Conservation (phyloP, 2,888 invertebrate species). For the Papilio elwesi region DNA sequence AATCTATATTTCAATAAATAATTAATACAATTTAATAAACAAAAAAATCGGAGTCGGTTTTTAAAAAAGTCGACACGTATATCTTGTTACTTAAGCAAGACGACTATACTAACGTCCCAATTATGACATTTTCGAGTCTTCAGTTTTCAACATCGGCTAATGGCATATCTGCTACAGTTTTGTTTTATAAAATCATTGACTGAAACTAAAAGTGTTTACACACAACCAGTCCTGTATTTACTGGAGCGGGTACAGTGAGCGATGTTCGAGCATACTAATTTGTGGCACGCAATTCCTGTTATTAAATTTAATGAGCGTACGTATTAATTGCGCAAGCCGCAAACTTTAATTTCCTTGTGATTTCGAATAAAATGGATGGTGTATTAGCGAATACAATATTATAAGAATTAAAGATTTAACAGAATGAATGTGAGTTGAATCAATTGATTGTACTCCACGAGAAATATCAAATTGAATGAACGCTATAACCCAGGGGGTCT, state of each 20-base stretch:
- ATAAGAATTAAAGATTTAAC: background rate
- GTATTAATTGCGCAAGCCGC: slow-evolving; percentile 9
- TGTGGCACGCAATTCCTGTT: slow-evolving; percentile 11
- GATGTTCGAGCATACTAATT: slow-evolving; percentile 1
- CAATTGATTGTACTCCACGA: too few relatives aligned
- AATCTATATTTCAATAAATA: too few relatives aligned
- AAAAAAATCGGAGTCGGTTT: too few relatives aligned
- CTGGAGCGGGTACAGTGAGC: background rate
- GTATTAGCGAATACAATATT: background rate
- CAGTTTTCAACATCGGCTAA: too few relatives aligned
- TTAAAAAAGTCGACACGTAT: too few relatives aligned
- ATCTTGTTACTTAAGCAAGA: too few relatives aligned
- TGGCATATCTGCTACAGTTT: too few relatives aligned
- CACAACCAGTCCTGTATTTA: background rate
- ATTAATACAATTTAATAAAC: too few relatives aligned
- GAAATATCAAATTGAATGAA: too few relatives aligned
- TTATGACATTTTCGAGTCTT: too few relatives aligned
- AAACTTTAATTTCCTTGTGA: slow-evolving; percentile 3
- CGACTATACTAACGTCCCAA: too few relatives aligned
- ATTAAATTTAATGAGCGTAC: slow-evolving; percentile 17
- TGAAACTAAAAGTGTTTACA: background rate
- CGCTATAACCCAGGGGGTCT: too few relatives aligned
- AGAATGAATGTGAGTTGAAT: background rate
- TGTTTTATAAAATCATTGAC: background rate
- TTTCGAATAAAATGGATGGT: background rate